These are phyloP conservation scores for Napeogenes inachia DNA, from an alignment of 2,888 invertebrate species.

Conservation along the genomic window DNA sequence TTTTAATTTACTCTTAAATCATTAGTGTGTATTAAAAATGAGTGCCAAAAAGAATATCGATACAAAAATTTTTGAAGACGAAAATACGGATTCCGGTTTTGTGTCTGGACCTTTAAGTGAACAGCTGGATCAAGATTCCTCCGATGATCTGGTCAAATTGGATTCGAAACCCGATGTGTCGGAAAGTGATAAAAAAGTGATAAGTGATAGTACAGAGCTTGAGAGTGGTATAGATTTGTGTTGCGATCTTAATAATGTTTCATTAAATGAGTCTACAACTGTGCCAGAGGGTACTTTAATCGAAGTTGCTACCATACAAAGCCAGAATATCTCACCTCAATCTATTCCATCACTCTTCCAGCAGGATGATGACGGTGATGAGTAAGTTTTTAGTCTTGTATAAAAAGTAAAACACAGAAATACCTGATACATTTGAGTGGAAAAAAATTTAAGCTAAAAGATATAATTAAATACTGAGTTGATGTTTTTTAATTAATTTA, in stretches of 20 bases:
- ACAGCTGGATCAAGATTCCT: slow-evolving; percentile 32
- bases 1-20: slow-evolving; percentile 29
- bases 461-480: too few relatives aligned
- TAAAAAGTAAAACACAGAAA: not conserved
- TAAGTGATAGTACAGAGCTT: slow-evolving; percentile 47
- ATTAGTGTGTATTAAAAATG: slow-evolving; percentile 51
- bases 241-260: slow-evolving; percentile 79
- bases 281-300: slow-evolving; percentile 36
- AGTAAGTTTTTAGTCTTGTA: slow-evolving; percentile 79
- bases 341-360: slow-evolving; percentile 84
- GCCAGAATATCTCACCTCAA: slow-evolving; percentile 67
- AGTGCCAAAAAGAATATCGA: slow-evolving; percentile 63
- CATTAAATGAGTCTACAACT: slow-evolving; percentile 39
- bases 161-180: slow-evolving; percentile 17
- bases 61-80: slow-evolving; percentile 55
- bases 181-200: slow-evolving; percentile 43
- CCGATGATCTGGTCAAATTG: slow-evolving; percentile 25
- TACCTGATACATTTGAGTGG: not conserved
- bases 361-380: slow-evolving; percentile 91
- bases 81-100: slow-evolving; percentile 61
- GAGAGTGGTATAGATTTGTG: slow-evolving; percentile 81
- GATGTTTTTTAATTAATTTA: too few relatives aligned
- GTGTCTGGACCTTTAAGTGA: slow-evolving; percentile 51
- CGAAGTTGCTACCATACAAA: slow-evolving; percentile 34
- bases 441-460: too few relatives aligned